phyloP scores from a whole-genome alignment of 1,140 invertebrate genomes.

The Hyles vespertilio region DNA sequence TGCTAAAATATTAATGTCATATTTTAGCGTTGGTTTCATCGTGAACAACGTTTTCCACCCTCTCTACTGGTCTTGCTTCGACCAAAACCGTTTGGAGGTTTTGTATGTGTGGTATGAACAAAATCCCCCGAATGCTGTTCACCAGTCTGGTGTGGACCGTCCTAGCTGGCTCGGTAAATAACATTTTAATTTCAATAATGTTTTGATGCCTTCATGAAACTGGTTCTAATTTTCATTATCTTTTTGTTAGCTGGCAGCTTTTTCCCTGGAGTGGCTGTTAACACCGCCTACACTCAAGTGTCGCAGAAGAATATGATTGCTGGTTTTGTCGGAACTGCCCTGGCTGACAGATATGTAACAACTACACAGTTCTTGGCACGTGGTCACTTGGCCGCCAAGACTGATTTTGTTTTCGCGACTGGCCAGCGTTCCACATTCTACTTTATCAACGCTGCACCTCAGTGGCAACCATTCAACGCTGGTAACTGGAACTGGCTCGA shows the following conservation, averaged over 20 bases:
- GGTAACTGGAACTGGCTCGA: constrained; percentile 79
- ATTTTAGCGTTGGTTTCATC: constrained; percentile 52
- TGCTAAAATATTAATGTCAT: neutral
- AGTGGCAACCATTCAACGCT: constrained; percentile 81
- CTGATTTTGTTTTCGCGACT: constrained; percentile 79
- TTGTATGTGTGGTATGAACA: constrained; percentile 58
- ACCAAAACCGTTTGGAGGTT: constrained; percentile 54
- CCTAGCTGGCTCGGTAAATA: constrained; percentile 54
- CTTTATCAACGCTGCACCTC: constrained; percentile 80
- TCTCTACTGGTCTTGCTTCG: constrained; percentile 58
- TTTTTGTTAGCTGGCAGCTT: constrained; percentile 47
- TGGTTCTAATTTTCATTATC: neutral
- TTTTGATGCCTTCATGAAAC: neutral
- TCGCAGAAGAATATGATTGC: constrained; percentile 48
- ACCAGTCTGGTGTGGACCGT: constrained; percentile 51
- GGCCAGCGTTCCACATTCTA: constrained; percentile 80
- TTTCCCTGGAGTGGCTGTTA: constrained; percentile 55
- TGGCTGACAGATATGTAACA: constrained; percentile 54
- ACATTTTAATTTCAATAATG: neutral
- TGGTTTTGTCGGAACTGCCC: constrained; percentile 33
- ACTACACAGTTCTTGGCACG: constrained; percentile 72
- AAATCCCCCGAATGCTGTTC: constrained; percentile 39
- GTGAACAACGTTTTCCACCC: constrained; percentile 52
- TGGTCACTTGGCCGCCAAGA: constrained; percentile 82
- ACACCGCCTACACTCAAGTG: constrained; percentile 55